A percentile compares a stretch with the other conserved stretches of the same genome.
These are phyloP conservation scores for Epinotia bilunana DNA, from an alignment of 2,888 invertebrate species.

Conservation along the genomic window DNA sequence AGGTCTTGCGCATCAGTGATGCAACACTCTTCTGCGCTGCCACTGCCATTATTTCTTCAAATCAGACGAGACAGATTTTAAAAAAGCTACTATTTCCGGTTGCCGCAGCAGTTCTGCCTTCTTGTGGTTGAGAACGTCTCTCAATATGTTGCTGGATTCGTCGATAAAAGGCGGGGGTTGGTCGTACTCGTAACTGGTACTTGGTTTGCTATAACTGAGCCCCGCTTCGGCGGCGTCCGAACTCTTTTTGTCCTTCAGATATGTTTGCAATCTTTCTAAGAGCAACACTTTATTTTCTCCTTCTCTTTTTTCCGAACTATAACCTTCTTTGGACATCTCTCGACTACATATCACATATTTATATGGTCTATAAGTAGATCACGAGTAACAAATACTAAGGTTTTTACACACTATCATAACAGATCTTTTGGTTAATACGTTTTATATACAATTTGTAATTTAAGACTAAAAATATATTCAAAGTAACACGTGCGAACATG, in stretches of 20 bases:
- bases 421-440: neutral
- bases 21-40: constrained; percentile 72
- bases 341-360: constrained; percentile 56
- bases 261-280: constrained; percentile 77
- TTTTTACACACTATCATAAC: neutral
- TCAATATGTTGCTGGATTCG: constrained; percentile 73
- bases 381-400: neutral
- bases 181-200: constrained; percentile 71
- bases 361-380: neutral
- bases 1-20: constrained; percentile 75
- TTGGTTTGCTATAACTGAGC: constrained; percentile 69
- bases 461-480: constrained; percentile 28
- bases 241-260: constrained; percentile 78
- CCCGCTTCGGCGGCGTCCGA: constrained; percentile 66
- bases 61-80: constrained; percentile 73
- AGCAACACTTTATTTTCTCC: constrained; percentile 77
- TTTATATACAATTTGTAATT: constrained; percentile 10
- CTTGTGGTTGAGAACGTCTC: constrained; percentile 78
- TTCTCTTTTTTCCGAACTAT: constrained; percentile 79
- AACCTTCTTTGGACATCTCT: constrained; percentile 82
- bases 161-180: constrained; percentile 61
- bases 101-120: constrained; percentile 77
- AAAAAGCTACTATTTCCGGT: constrained; percentile 75
- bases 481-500: constrained; percentile 61
- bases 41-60: constrained; percentile 79